A percentile compares a stretch with the other conserved stretches of the same genome.
phyloP scores from a whole-genome alignment of 1,140 invertebrate genomes.

The Drosophila nigromelanica region DNA sequence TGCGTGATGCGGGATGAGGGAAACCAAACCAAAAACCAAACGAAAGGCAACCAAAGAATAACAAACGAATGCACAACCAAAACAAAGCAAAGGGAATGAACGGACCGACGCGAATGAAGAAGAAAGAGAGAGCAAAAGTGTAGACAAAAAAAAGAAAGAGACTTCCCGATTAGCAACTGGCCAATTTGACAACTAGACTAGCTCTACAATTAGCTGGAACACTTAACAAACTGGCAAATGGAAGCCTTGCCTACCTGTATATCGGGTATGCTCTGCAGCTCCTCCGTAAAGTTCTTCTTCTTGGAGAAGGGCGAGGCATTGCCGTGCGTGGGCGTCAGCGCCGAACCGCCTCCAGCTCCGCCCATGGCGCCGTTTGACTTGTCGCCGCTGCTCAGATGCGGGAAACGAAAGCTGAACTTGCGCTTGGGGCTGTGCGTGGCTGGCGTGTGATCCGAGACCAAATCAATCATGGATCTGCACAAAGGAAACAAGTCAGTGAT shows the following conservation, averaged over 20 bases:
- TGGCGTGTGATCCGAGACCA: slow-evolving; percentile 88
- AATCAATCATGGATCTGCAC: slow-evolving; percentile 91
- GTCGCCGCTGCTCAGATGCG: slow-evolving; percentile 81
- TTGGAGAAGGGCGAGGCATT: slow-evolving; percentile 73
- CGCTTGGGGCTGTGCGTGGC: slow-evolving; percentile 91
- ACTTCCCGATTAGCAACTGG: slow-evolving; percentile 47
- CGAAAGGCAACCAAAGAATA: slow-evolving; percentile 55
- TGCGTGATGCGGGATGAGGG: slow-evolving; percentile 54
- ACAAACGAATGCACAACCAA: slow-evolving; percentile 38
- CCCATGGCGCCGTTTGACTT: slow-evolving; percentile 40
- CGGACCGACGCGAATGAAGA: slow-evolving; percentile 31
- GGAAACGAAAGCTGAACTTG: slow-evolving; percentile 95
- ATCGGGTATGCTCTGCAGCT: slow-evolving; percentile 94
- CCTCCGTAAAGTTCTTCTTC: slow-evolving; percentile 93
- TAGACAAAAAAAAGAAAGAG: slow-evolving; percentile 45
- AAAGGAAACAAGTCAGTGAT: neutral
- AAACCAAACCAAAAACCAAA: slow-evolving; percentile 6
- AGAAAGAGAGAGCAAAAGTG: slow-evolving; percentile 49
- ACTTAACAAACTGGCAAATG: neutral
- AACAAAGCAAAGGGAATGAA: slow-evolving; percentile 62
- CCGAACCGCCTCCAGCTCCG: slow-evolving; percentile 33
- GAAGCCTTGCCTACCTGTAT: slow-evolving; percentile 88
- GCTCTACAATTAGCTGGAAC: slow-evolving; percentile 14
- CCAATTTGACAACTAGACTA: slow-evolving; percentile 15
- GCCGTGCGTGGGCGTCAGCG: slow-evolving; percentile 50